Evolutionary conservation across 2,113 vertebrate species (phyloP).

Genomic region (Syrmaticus mikado): DNA sequence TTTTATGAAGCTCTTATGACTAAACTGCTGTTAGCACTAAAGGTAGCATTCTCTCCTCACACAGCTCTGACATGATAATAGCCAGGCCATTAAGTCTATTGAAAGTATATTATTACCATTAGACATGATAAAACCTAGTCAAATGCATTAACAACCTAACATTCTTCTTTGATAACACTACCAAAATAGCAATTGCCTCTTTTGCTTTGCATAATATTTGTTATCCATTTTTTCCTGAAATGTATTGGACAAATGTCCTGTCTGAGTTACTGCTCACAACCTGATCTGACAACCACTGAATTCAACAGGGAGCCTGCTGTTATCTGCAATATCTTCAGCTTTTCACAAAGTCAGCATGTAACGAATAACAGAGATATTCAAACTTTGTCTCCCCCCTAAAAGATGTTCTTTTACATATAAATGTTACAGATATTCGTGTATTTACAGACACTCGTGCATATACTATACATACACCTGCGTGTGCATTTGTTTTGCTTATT

Average conservation of each 20-base stretch:
- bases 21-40: slow-evolving; percentile 3
- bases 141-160: slow-evolving; percentile 22
- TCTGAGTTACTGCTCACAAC: neutral
- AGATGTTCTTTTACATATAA: neutral
- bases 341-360: neutral
- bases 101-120: slow-evolving; percentile 59
- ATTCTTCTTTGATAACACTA: slow-evolving; percentile 4
- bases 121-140: slow-evolving; percentile 17
- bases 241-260: neutral
- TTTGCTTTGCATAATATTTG: neutral
- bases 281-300: neutral
- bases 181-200: neutral
- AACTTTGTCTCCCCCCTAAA: neutral
- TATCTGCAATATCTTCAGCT: neutral
- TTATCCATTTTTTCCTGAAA: neutral
- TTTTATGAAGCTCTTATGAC: neutral
- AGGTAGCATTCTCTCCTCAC: neutral
- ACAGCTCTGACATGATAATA: slow-evolving; percentile 58
- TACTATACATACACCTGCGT: neutral
- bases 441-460: fast-evolving
- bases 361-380: neutral
- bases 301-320: neutral
- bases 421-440: neutral
- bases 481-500: neutral
- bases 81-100: slow-evolving; percentile 51